phyloP scores from a whole-genome alignment of 2,797 vertebrate genomes.

The Lepus townsendii region DNA sequence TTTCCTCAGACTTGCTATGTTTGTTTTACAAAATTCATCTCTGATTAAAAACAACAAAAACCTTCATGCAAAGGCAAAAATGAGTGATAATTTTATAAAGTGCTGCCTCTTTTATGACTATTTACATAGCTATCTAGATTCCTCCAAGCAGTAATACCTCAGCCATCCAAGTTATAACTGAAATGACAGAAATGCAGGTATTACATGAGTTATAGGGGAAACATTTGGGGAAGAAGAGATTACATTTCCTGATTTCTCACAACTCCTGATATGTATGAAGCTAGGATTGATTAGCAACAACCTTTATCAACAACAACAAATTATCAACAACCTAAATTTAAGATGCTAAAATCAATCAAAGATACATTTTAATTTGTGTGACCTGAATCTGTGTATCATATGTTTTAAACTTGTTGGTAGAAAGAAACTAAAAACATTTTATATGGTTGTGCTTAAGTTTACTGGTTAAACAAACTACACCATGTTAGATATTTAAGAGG shows the following conservation, averaged over 20 bases:
- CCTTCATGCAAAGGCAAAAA: neutral
- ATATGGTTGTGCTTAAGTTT: no score
- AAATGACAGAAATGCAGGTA: constrained; percentile 5
- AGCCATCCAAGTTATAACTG: constrained; percentile 12
- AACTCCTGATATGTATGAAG: constrained; percentile 27
- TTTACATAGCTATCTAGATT: constrained; percentile 30
- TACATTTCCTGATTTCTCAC: constrained; percentile 7
- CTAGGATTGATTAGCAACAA: constrained; percentile 29
- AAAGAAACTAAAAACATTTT: no score
- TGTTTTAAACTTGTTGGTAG: no score
- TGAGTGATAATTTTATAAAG: neutral
- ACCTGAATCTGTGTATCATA: no score
- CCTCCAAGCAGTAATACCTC: neutral
- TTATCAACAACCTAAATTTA: no score
- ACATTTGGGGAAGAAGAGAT: neutral
- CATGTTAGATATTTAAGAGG: no score
- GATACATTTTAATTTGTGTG: no score
- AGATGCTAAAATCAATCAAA: no score
- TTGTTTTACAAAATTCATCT: constrained; percentile 29
- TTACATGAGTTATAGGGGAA: neutral
- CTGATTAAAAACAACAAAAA: constrained; percentile 53
- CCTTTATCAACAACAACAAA: neutral
- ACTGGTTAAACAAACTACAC: no score
- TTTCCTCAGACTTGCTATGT: neutral
- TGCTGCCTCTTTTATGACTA: neutral